A percentile compares a stretch with the other conserved stretches of the same genome.
Evolutionary conservation across 2,113 vertebrate genomes (phyloP).

Genomic region (Zonotrichia leucophrys): DNA sequence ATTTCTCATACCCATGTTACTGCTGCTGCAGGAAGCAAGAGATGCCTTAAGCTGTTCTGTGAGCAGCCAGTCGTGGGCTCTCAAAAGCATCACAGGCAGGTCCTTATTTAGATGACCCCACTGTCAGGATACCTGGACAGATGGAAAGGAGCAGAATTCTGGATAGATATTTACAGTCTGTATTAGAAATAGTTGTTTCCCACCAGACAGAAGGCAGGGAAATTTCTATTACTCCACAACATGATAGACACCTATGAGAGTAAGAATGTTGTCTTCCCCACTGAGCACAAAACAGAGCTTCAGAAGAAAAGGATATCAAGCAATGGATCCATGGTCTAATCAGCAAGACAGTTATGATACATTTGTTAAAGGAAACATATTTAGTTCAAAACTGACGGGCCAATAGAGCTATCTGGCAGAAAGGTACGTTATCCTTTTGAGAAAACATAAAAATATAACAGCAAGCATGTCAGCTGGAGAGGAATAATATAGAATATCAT

Average conservation of each 20-base stretch:
- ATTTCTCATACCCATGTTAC: neutral
- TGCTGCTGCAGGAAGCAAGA: neutral
- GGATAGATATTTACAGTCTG: neutral
- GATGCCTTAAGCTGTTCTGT: neutral
- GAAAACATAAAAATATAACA: neutral
- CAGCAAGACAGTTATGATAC: neutral
- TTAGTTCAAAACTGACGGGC: neutral
- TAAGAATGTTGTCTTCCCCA: neutral
- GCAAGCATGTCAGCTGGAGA: neutral
- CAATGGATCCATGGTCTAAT: neutral
- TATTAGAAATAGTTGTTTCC: neutral
- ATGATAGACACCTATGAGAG: fast-evolving
- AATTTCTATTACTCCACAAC: neutral
- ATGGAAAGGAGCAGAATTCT: neutral
- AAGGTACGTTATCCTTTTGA: neutral
- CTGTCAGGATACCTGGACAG: neutral
- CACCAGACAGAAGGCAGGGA: neutral
- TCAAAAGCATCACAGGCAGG: neutral
- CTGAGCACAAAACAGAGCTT: neutral
- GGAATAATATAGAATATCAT: neutral
- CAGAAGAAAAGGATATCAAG: neutral
- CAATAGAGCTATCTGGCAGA: neutral
- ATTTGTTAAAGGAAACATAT: neutral
- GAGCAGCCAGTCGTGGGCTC: fast-evolving
- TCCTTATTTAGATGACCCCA: neutral